Conservation (phyloP, 1,140 invertebrate species). For the Microplitis mediator region DNA sequence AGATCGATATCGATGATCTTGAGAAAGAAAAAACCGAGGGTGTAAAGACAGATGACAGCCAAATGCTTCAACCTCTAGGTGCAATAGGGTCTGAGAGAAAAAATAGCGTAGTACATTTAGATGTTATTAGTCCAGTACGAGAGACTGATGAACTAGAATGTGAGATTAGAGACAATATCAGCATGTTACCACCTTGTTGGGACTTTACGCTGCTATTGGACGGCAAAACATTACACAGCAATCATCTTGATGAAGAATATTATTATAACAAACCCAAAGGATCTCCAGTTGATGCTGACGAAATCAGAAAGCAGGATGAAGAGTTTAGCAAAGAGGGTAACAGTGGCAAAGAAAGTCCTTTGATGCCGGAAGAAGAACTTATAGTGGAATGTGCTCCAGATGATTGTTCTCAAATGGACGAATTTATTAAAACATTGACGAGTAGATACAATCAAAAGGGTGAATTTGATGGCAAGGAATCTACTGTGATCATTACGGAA, state of each 20-base stretch:
- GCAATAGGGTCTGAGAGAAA: slow-evolving; percentile 45
- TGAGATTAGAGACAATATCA: background rate
- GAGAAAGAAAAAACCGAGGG: background rate
- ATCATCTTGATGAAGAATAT: background rate
- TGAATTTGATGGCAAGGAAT: slow-evolving; percentile 9
- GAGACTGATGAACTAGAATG: slow-evolving; percentile 12
- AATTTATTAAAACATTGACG: slow-evolving; percentile 12
- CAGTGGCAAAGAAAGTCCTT: background rate
- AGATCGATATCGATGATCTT: background rate
- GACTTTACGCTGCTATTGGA: slow-evolving; percentile 37
- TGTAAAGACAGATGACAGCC: background rate
- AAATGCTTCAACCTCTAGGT: slow-evolving; percentile 32
- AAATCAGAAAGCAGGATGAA: slow-evolving; percentile 20
- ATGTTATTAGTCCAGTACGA: background rate
- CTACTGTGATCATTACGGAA: slow-evolving; percentile 18
- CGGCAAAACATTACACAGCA: slow-evolving; percentile 33
- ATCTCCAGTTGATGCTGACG: background rate
- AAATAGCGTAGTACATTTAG: slow-evolving; percentile 22
- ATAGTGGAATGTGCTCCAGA: background rate
- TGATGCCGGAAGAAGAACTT: background rate
- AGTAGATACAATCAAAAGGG: background rate
- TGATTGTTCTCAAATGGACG: slow-evolving; percentile 3
- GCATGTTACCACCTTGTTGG: slow-evolving; percentile 37
- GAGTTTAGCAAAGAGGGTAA: slow-evolving; percentile 7
- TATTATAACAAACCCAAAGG: background rate